phyloP scores from a whole-genome alignment of 2,113 vertebrate genomes.

The Paraplagusia blochii region DNA sequence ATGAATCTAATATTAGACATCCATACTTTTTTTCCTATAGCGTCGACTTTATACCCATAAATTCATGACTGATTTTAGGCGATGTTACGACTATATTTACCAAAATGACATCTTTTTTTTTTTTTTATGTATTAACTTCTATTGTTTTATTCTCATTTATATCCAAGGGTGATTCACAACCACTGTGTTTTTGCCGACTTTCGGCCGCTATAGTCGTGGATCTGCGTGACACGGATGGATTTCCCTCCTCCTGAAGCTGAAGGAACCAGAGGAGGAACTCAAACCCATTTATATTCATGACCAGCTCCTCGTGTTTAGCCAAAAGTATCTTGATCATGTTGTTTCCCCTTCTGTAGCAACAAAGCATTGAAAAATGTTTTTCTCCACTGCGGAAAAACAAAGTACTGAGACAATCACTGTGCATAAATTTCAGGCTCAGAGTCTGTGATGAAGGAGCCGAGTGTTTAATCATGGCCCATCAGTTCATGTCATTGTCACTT shows the following conservation, averaged over 20 bases:
- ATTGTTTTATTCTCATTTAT: no score
- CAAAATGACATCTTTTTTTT: no score
- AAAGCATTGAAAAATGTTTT: slow-evolving; percentile 43
- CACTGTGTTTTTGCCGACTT: slow-evolving; percentile 35
- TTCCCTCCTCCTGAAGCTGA: slow-evolving; percentile 34
- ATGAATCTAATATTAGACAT: no score
- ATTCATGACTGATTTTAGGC: no score
- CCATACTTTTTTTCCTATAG: no score
- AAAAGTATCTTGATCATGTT: slow-evolving; percentile 50
- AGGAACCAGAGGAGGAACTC: not conserved
- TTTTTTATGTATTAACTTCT: no score
- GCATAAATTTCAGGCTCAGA: slow-evolving; percentile 56
- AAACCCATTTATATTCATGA: slow-evolving; percentile 53
- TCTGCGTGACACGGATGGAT: slow-evolving; percentile 56
- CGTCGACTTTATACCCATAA: no score
- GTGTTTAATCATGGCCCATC: slow-evolving; percentile 65
- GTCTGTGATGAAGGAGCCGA: slow-evolving; percentile 49
- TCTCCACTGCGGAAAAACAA: slow-evolving; percentile 26
- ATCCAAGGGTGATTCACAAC: slow-evolving; percentile 35
- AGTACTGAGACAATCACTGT: slow-evolving; percentile 50
- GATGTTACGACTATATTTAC: no score
- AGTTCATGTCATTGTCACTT: slow-evolving; percentile 62
- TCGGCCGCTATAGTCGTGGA: slow-evolving; percentile 27
- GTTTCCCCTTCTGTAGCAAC: slow-evolving; percentile 55
- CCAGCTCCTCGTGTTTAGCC: slow-evolving; percentile 43